phyloP scores from a whole-genome alignment of 2,797 vertebrate genomes.

The Macrochelys suwanniensis region DNA sequence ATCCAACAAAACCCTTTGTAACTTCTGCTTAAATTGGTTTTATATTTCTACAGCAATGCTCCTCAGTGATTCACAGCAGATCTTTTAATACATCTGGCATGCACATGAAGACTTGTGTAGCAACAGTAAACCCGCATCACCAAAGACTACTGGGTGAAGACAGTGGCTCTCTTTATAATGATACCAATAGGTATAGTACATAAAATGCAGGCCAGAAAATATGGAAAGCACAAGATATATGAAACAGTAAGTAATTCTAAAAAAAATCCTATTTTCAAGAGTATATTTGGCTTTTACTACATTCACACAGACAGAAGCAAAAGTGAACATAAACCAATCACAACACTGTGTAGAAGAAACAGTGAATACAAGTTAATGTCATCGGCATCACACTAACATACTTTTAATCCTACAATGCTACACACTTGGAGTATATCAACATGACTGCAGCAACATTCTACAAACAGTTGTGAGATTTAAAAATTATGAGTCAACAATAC shows the following conservation, averaged over 20 bases:
- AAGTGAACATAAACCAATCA: not conserved
- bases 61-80: not conserved
- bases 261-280: not conserved
- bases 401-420: accelerated
- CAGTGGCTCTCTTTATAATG: accelerated
- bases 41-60: not conserved
- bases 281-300: not conserved
- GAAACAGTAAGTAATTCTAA: not conserved
- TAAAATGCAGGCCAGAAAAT: not conserved
- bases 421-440: accelerated
- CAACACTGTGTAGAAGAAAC: not conserved
- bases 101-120: not conserved
- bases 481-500: not conserved
- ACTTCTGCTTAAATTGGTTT: not conserved
- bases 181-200: not conserved
- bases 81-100: not conserved
- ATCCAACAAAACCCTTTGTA: not conserved
- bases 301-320: not conserved
- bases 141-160: not conserved
- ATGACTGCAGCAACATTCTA: not conserved
- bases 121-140: not conserved
- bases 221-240: not conserved
- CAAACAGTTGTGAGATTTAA: not conserved
- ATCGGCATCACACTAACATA: accelerated
- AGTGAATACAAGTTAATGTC: accelerated